phyloP scores from a whole-genome alignment of 30 jellyfish, hydroid and myxozoan genomes.

The Chironex yamaguchii region DNA sequence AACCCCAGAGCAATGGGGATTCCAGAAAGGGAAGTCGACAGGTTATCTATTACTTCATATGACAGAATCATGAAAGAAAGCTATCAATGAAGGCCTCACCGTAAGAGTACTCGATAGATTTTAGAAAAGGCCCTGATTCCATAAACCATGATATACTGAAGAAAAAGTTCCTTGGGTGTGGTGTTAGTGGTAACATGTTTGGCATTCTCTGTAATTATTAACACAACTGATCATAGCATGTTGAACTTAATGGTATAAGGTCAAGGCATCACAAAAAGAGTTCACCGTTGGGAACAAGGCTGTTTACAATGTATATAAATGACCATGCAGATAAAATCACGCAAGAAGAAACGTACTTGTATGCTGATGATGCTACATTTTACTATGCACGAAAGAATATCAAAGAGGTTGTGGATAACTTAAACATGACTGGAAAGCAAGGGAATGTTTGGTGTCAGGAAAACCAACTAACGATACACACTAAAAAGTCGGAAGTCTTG shows the following conservation, averaged over 20 bases:
- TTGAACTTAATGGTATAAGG: too few species aligned
- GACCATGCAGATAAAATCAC: constrained; percentile 21
- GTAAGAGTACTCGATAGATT: too few species aligned
- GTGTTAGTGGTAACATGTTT: too few species aligned
- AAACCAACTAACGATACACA: constrained; percentile 10
- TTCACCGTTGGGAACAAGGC: neutral
- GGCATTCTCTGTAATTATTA: too few species aligned
- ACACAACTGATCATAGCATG: too few species aligned
- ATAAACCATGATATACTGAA: too few species aligned
- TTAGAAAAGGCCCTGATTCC: too few species aligned
- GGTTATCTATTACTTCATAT: constrained; percentile 10
- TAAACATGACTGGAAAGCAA: constrained; percentile 12
- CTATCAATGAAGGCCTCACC: too few species aligned
- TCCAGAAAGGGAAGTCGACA: constrained; percentile 27
- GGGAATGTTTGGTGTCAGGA: constrained; percentile 26
- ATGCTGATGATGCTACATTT: constrained; percentile 20
- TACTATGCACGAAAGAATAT: neutral
- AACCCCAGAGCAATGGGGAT: constrained; percentile 46
- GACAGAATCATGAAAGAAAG: constrained; percentile 1
- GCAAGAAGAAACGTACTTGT: constrained; percentile 3
- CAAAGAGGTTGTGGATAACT: constrained; percentile 26
- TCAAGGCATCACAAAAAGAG: too few species aligned
- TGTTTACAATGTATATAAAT: constrained; percentile 10
- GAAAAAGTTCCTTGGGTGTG: too few species aligned
- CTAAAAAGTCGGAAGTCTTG: constrained; percentile 6